Conservation (phyloP, 2,797 vertebrate species). For the Rhinophrynus dorsalis region DNA sequence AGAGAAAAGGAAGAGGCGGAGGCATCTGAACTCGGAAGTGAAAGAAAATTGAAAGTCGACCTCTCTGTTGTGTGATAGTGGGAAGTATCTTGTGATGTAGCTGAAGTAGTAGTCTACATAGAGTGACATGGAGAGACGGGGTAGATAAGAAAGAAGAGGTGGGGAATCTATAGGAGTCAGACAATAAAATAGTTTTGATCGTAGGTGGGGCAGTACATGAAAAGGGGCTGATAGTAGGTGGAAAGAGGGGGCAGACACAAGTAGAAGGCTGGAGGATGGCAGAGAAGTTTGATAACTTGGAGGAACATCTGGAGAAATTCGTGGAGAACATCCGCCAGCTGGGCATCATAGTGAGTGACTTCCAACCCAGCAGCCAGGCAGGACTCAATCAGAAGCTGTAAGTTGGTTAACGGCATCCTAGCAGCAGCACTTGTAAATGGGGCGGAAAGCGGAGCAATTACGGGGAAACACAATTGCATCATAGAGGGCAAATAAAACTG, state of each 20-base stretch:
- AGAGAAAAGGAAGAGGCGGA: neutral
- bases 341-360: slow-evolving; percentile 98
- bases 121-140: no score
- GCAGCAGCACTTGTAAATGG: no score
- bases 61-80: no score
- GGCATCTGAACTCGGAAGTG: neutral
- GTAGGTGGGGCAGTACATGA: no score
- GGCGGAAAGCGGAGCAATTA: no score
- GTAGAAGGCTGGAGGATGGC: slow-evolving; percentile 69
- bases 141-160: neutral
- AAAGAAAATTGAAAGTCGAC: neutral
- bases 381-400: slow-evolving; percentile 97
- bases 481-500: no score
- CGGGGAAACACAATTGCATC: no score
- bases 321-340: slow-evolving; percentile 97
- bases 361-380: slow-evolving; percentile 96
- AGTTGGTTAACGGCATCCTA: no score
- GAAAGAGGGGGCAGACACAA: no score
- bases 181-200: no score
- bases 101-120: no score
- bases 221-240: neutral
- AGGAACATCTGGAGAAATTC: slow-evolving; percentile 97
- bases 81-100: no score
- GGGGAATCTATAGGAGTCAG: neutral
- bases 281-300: slow-evolving; percentile 94